Evolutionary conservation across 2,797 vertebrate species (phyloP).

Genomic region (Monodelphis domestica): DNA sequence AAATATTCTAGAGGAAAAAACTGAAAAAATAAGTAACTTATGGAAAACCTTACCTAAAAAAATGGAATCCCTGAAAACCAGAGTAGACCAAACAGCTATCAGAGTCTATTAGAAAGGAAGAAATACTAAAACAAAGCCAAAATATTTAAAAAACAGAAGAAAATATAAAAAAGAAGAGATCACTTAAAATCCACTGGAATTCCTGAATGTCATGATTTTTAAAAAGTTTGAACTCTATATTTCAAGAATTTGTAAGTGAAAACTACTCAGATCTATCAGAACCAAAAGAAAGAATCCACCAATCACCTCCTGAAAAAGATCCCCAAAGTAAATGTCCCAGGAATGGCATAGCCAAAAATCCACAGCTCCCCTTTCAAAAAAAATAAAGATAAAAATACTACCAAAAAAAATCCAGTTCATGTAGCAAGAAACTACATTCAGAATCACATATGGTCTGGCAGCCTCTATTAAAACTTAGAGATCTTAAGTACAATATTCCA

Average conservation of each 20-base stretch:
- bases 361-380: background rate
- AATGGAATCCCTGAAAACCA: background rate
- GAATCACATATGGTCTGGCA: background rate
- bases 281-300: background rate
- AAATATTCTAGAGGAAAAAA: background rate
- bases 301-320: background rate
- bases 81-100: background rate
- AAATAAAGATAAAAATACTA: background rate
- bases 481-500: background rate
- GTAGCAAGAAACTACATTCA: background rate
- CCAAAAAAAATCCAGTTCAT: background rate
- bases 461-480: background rate
- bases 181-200: background rate
- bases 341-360: background rate
- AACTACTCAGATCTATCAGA: background rate
- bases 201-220: background rate
- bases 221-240: background rate
- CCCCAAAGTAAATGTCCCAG: background rate
- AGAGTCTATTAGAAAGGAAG: background rate
- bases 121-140: background rate
- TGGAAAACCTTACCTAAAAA: background rate
- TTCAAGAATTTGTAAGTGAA: background rate
- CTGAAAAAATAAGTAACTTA: background rate
- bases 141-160: background rate
- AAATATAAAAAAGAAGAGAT: background rate